Conservation (phyloP, 2,797 vertebrate genomes). For the Tokudaia tokunoshimensis region DNA sequence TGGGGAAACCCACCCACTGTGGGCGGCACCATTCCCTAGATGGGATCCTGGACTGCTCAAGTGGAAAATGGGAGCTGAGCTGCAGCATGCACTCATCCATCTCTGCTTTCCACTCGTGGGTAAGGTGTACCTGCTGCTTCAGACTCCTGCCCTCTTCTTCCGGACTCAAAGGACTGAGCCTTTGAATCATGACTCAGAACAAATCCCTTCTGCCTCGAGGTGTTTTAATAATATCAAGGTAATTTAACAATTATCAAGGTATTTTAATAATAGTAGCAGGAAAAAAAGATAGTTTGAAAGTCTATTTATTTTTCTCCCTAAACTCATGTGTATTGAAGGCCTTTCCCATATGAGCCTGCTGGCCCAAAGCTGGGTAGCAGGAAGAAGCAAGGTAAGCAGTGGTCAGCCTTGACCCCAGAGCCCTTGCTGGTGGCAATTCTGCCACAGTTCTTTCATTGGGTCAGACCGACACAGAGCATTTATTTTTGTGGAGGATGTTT, state of each 20-base stretch:
- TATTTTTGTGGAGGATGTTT: fast-evolving
- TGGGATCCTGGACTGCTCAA: not conserved
- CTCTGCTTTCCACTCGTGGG: not conserved
- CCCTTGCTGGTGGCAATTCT: not conserved
- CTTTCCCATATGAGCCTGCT: not conserved
- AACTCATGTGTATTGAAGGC: not conserved
- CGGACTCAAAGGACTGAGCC: too few relatives aligned
- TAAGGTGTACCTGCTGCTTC: not conserved
- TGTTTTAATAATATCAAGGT: not conserved
- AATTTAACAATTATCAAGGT: not conserved
- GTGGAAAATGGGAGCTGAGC: not conserved
- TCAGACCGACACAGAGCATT: not conserved
- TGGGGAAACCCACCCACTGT: not conserved
- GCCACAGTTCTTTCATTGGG: too few relatives aligned
- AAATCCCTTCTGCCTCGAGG: not conserved
- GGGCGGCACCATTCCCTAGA: not conserved
- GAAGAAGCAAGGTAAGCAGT: not conserved
- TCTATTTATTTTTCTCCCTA: not conserved
- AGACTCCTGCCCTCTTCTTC: not conserved
- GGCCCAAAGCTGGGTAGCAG: not conserved
- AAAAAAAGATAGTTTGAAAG: not conserved
- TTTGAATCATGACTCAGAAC: not conserved
- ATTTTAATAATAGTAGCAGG: not conserved
- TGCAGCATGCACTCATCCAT: not conserved
- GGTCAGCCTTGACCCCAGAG: not conserved